Conservation (phyloP, 2,888 invertebrate genomes). For the Chrysolina oricalcia region DNA sequence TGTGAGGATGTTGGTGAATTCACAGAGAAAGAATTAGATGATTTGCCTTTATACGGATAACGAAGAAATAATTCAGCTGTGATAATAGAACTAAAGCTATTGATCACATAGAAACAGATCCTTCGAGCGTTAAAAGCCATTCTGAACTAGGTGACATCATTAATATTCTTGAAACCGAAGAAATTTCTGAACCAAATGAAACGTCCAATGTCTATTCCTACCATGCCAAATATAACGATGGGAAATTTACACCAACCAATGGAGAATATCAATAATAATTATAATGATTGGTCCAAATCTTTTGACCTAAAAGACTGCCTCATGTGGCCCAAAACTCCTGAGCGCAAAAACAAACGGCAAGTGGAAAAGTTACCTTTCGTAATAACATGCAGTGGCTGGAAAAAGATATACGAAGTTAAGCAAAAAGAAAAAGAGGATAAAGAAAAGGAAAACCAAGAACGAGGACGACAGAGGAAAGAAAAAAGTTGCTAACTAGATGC, state of each 20-base stretch:
- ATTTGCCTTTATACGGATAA: background rate
- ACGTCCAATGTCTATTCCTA: background rate
- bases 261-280: background rate
- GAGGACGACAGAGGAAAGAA: slow-evolving; percentile 1
- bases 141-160: background rate
- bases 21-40: background rate
- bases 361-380: slow-evolving; percentile 15
- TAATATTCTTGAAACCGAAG: background rate
- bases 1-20: background rate
- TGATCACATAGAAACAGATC: background rate
- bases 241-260: background rate
- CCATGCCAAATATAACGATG: background rate
- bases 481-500: slow-evolving; percentile 13
- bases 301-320: background rate
- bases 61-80: background rate
- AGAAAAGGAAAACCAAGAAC: background rate
- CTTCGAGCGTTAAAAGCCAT: background rate
- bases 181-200: slow-evolving; percentile 1
- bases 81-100: background rate
- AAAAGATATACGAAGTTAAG: background rate
- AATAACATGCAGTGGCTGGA: slow-evolving; percentile 12
- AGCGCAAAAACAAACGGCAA: slow-evolving; percentile 20
- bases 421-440: background rate
- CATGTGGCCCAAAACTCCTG: slow-evolving; percentile 23
- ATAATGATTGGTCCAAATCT: background rate